These are phyloP conservation scores for Tenthredo notha DNA, from an alignment of 2,888 invertebrate species.

Conservation along the genomic window DNA sequence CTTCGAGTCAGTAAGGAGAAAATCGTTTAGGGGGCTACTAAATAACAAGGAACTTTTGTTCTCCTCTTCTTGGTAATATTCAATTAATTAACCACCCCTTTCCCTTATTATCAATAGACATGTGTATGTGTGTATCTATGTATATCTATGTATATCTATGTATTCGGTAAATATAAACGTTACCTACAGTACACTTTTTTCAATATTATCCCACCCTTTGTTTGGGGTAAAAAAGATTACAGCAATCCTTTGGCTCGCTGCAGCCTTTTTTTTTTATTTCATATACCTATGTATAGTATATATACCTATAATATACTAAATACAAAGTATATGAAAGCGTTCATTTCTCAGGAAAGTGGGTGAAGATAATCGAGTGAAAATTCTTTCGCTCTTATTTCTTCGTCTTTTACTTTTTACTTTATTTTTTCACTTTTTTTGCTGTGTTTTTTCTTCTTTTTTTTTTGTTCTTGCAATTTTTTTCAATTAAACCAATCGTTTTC, in stretches of 20 bases:
- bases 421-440: neutral
- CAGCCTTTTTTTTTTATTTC: neutral
- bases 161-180: neutral
- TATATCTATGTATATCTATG: neutral
- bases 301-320: neutral
- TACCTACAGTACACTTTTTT: neutral
- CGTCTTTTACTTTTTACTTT: neutral
- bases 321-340: neutral
- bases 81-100: constrained; percentile 46
- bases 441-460: neutral
- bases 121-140: neutral
- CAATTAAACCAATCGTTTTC: constrained; percentile 32
- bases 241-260: constrained; percentile 1
- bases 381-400: constrained; percentile 5
- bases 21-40: constrained; percentile 16
- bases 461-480: neutral
- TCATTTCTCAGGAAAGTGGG: neutral
- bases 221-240: neutral
- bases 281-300: neutral
- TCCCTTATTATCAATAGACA: neutral
- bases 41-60: constrained; percentile 40
- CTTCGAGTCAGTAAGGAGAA: constrained; percentile 5
- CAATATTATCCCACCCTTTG: neutral
- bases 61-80: neutral
- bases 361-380: neutral